Evolutionary conservation across 2,888 invertebrate genomes (phyloP), one percentile per base, ranked within the genome.

Genomic region (Brachypterus glaber): DNA sequence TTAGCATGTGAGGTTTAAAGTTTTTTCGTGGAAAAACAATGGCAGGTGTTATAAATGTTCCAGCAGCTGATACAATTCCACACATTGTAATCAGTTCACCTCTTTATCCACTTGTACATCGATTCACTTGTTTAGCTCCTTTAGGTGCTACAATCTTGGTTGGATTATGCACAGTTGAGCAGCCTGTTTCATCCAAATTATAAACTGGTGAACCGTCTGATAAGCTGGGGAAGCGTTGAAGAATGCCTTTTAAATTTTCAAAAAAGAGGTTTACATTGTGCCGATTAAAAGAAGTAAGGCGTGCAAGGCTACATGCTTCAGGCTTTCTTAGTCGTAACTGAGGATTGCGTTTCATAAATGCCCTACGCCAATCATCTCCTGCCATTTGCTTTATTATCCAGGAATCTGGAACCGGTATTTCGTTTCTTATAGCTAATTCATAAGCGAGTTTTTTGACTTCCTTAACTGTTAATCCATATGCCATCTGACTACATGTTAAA

Each of bases 11-110:
- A 17, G 42, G 30, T 37, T 57, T 50, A 30, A 49, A 49, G 25
- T 58, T 47, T n/a, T n/a, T n/a, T n/a, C n/a, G n/a, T 1, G 58
- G 58, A 38, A 62, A 62, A 3, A 62, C 44, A 50, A 58, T 51
- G 5, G 45, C 54, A 14, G 61, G 58, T 14, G 57, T 30, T 15
- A 39, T 18, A 17, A 13, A 55, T 24, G 39, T 38, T 18, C 60
- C 57, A 37, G 46, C 43, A 3, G 63, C 60, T 39, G 40, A 44
- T 3, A 62, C 36, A 9, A 55, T 54, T 35, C 46, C 46, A 35
- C 55, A 54, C 3, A 54, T 57, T 5, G 59, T 62, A 17, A 58
- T 53, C n/a, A 59, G 43, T n/a, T 21, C 25, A 9, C 30, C 30
- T 13, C 35, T 49, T 45, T 61, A 60, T 3, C 48, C 58, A 39